Evolutionary conservation across 2,113 vertebrate species (phyloP).

Genomic region (Strigops habroptila): DNA sequence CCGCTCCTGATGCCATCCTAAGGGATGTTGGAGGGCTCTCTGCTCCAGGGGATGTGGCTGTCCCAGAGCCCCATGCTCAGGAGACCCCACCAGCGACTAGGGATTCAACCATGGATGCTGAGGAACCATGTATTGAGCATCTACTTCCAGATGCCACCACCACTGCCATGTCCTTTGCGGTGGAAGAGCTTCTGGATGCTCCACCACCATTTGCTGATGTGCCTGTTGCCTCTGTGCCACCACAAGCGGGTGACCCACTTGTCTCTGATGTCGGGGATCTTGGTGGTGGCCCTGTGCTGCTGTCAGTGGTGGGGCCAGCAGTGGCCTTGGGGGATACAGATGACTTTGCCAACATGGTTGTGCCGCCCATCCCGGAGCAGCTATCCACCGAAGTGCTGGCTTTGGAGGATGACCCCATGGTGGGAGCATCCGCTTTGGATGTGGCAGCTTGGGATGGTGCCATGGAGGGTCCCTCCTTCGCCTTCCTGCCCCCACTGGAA

Average conservation of each 20-base stretch:
- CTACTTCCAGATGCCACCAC: neutral
- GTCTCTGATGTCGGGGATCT: accelerated
- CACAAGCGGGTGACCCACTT: accelerated
- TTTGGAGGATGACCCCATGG: neutral
- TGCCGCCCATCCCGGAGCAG: neutral
- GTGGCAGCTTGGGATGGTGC: neutral
- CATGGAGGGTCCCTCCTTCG: neutral
- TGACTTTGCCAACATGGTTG: neutral
- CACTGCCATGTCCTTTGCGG: neutral
- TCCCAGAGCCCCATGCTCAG: neutral
- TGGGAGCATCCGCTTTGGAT: accelerated
- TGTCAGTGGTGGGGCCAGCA: accelerated
- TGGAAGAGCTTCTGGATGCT: constrained; percentile 54
- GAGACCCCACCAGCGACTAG: accelerated
- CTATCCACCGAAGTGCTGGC: accelerated
- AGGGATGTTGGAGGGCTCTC: neutral
- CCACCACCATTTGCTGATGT: constrained; percentile 40
- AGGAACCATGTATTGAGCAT: neutral
- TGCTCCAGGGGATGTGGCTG: neutral
- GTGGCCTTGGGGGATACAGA: neutral
- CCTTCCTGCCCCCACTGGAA: neutral
- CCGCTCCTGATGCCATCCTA: neutral
- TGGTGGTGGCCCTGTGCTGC: accelerated
- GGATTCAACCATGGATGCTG: neutral
- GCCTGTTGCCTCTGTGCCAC: neutral